Percentiles rank a stretch among this genome's conserved stretches.
Evolutionary conservation across 2,113 vertebrate species (phyloP).

Genomic region (Carassius carassius): DNA sequence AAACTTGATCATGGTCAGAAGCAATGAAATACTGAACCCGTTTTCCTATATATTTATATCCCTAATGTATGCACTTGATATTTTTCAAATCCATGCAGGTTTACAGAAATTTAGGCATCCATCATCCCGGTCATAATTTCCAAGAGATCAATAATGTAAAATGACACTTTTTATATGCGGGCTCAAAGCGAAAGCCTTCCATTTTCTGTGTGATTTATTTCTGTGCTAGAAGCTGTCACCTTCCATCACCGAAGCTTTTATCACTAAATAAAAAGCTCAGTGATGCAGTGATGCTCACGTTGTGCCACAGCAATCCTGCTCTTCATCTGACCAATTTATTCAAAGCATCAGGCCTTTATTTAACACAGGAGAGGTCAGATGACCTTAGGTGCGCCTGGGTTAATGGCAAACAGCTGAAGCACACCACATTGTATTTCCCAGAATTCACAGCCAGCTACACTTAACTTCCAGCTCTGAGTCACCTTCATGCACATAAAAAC

Average conservation of each 20-base stretch:
- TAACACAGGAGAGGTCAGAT: constrained; percentile 48
- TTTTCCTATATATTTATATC: background rate
- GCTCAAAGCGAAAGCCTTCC: constrained; percentile 51
- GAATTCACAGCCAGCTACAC: constrained; percentile 44
- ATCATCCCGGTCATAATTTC: constrained; percentile 46
- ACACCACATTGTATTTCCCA: constrained; percentile 54
- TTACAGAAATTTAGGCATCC: constrained; percentile 37
- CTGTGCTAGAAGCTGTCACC: constrained; percentile 54
- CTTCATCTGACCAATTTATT: constrained; percentile 59
- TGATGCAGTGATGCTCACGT: constrained; percentile 30
- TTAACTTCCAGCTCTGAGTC: constrained; percentile 47
- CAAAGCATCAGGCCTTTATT: constrained; percentile 50
- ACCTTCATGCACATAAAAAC: constrained; percentile 34
- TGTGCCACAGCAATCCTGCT: constrained; percentile 51
- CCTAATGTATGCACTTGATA: constrained; percentile 17
- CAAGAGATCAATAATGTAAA: constrained; percentile 59
- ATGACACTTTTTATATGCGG: constrained; percentile 58
- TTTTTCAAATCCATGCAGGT: constrained; percentile 33
- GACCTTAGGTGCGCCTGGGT: constrained; percentile 54
- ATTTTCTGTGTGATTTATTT: constrained; percentile 59
- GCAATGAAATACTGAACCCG: constrained; percentile 26
- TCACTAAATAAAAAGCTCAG: constrained; percentile 60
- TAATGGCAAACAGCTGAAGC: constrained; percentile 55
- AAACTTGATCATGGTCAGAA: constrained; percentile 29
- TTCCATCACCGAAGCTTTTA: constrained; percentile 57